Base-by-base conservation (phyloP, 1,140 invertebrate species). In the Papilio polyxenes region DNA sequence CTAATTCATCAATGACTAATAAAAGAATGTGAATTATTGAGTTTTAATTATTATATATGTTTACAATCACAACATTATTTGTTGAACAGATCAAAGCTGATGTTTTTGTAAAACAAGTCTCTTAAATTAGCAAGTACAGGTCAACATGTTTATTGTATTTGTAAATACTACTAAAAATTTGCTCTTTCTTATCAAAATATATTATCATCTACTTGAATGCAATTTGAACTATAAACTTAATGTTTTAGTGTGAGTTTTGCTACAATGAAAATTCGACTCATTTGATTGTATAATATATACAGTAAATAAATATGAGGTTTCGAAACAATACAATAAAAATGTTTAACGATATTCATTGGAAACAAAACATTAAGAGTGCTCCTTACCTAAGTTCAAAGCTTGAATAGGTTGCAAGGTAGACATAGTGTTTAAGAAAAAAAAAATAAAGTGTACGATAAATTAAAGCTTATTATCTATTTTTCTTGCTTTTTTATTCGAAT, bases 361-460 rank as follows among this genome's bases (percentile, higher is more conserved):
- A 1, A 59, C 56, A 59, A 56, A 59, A 59, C 56, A 37, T 72
- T 40, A 40, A 40, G 10, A 49, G 13, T 37, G 10, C 7, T 48
- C 75, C 85, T 91, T 90, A 95, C 94, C 93, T 83, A 95, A 89
- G 82, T 89, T 94, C 75, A 95, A 83, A 10, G 93, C 93, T 37
- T 95, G 92, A 75, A 94, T 92, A 44, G 94, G 94, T 83, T 94
- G 91, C 44, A 93, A 81, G 31, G 90, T 88, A 78, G 94, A 92
- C 94, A 95, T 95, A 23, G 9, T 80, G 80, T 85, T 83, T 80
- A 74, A 80, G 11, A 81, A 37, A 74, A n/a, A 81, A 37, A 74
- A n/a, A n/a, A 9, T 20, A 59, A 59, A 59, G 17, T n/a, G 7
- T 9, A 20, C 7, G 56, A 59, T 59, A 59, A 9, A n/a, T 20